Evolutionary conservation across 2,888 invertebrate genomes (phyloP).

Genomic region (Rosalia funebris): DNA sequence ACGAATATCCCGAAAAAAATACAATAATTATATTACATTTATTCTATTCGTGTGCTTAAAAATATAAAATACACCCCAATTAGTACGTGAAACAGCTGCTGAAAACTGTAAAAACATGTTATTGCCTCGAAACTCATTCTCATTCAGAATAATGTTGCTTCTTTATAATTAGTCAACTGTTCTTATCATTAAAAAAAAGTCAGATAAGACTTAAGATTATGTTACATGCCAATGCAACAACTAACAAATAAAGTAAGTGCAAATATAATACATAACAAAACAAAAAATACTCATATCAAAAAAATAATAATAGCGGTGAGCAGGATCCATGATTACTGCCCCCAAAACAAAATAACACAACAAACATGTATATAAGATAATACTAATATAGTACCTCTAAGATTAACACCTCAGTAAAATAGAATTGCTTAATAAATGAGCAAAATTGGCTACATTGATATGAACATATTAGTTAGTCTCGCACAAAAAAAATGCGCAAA

Average conservation of each 20-base stretch:
- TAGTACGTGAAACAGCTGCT: conserved; percentile 5
- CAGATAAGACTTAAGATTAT: no score
- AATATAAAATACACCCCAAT: not conserved
- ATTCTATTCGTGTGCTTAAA: not conserved
- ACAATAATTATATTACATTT: not conserved
- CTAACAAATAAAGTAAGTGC: not conserved
- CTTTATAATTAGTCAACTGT: conserved; percentile 17
- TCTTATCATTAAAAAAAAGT: no score
- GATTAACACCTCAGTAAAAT: not conserved
- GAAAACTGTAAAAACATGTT: not conserved
- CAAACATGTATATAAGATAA: not conserved
- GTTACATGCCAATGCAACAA: not conserved
- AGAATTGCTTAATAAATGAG: not conserved
- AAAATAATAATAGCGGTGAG: not conserved
- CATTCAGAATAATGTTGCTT: conserved; percentile 22
- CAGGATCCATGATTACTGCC: conserved; percentile 8
- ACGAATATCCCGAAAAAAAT: not conserved
- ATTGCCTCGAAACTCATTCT: conserved; percentile 11
- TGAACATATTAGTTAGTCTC: not conserved
- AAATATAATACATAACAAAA: not conserved
- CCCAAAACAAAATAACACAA: conserved; percentile 4
- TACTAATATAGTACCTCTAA: conserved; percentile 21
- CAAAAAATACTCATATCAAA: not conserved
- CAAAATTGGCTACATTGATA: not conserved
- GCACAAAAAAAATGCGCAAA: not conserved